These are phyloP conservation scores for Leptobrachium ailaonicum DNA, from an alignment of 2,113 vertebrate genomes.

Conservation along the genomic window DNA sequence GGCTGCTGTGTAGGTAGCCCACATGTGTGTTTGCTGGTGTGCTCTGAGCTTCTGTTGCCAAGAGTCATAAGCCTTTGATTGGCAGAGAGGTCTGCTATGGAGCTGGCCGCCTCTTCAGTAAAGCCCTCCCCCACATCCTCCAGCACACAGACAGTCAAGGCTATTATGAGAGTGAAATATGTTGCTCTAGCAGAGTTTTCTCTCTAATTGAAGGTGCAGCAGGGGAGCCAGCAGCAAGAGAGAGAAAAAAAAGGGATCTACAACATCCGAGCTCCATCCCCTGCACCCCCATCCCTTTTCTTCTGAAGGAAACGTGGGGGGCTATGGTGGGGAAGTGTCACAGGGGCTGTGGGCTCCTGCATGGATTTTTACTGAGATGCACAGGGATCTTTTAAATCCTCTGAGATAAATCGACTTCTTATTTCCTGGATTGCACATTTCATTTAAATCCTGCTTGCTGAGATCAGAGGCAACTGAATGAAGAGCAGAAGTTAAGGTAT, in stretches of 20 bases:
- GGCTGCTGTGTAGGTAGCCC: slow-evolving; percentile 27
- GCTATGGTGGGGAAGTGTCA: slow-evolving; percentile 42
- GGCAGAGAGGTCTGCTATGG: slow-evolving; percentile 53
- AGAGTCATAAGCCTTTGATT: slow-evolving; percentile 59
- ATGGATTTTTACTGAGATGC: slow-evolving; percentile 33
- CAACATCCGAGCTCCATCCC: slow-evolving; percentile 13
- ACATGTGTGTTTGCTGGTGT: slow-evolving; percentile 1
- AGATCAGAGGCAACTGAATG: slow-evolving; percentile 56
- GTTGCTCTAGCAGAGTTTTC: slow-evolving; percentile 34
- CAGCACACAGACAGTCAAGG: slow-evolving; percentile 51
- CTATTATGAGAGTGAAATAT: slow-evolving; percentile 50
- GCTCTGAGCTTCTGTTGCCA: slow-evolving; percentile 52
- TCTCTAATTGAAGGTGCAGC: slow-evolving; percentile 48
- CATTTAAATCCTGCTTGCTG: slow-evolving; percentile 23
- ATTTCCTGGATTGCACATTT: slow-evolving; percentile 44
- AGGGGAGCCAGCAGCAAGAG: slow-evolving; percentile 46
- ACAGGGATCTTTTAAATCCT: slow-evolving; percentile 26
- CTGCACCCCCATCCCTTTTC: slow-evolving; percentile 23
- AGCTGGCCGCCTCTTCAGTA: slow-evolving; percentile 61
- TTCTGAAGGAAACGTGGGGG: slow-evolving; percentile 22
- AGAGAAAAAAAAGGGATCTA: not conserved
- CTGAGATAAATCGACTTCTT: slow-evolving; percentile 38
- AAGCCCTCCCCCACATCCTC: slow-evolving; percentile 76
- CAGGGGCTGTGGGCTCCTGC: not conserved
- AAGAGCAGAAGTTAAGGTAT: slow-evolving; percentile 67